Evolutionary conservation across 1,140 invertebrate genomes (phyloP).

Genomic region (Anthonomus grandis): DNA sequence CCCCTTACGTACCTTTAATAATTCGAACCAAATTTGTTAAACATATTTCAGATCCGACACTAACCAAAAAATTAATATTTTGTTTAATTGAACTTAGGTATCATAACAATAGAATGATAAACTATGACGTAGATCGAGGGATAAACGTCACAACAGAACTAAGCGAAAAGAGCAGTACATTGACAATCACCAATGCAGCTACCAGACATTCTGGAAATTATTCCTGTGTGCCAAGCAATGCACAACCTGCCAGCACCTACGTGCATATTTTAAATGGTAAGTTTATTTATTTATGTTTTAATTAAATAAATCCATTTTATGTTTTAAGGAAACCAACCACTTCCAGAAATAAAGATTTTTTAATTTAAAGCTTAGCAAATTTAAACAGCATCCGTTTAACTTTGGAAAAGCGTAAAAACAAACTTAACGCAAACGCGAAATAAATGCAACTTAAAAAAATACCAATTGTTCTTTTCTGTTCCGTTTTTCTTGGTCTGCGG

Average conservation of each 20-base stretch:
- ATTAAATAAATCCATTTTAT: background rate
- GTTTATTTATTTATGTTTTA: constrained; percentile 1
- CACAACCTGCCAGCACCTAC: constrained; percentile 75
- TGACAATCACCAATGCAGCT: constrained; percentile 65
- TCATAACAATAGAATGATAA: constrained; percentile 85
- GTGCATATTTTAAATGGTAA: constrained; percentile 84
- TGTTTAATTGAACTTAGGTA: constrained; percentile 79
- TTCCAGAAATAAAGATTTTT: background rate
- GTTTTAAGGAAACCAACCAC: background rate
- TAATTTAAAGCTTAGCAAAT: too few relatives aligned
- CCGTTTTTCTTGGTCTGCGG: too few relatives aligned
- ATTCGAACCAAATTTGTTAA: too few relatives aligned
- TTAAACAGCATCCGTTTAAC: too few relatives aligned
- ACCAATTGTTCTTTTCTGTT: too few relatives aligned
- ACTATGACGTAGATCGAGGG: constrained; percentile 79
- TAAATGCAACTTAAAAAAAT: too few relatives aligned
- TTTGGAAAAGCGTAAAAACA: too few relatives aligned
- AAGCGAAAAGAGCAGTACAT: constrained; percentile 55
- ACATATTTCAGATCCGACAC: too few relatives aligned
- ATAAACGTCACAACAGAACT: constrained; percentile 76
- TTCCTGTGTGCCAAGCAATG: constrained; percentile 82
- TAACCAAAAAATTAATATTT: too few relatives aligned
- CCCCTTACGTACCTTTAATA: too few relatives aligned
- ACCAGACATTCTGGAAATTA: constrained; percentile 81
- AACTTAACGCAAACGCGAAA: too few relatives aligned